phyloP scores from a whole-genome alignment of 2,888 invertebrate species.

The Clepsis dumicolana region DNA sequence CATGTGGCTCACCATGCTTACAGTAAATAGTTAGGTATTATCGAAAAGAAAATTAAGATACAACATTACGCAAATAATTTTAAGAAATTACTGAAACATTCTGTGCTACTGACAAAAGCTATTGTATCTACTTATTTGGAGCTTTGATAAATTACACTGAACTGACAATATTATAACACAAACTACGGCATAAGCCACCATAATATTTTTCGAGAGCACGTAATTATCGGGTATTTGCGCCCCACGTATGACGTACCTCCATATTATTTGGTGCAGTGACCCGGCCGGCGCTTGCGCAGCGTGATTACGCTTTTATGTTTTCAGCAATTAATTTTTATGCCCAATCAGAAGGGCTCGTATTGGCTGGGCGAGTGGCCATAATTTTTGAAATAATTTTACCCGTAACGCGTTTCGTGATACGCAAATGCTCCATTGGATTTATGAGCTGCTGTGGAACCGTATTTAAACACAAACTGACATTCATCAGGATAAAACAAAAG shows the following conservation, averaged over 20 bases:
- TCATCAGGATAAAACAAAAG: too few relatives aligned
- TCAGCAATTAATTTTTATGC: slow-evolving; percentile 66
- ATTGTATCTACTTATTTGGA: too few relatives aligned
- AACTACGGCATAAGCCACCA: background rate
- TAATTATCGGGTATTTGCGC: background rate
- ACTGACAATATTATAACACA: too few relatives aligned
- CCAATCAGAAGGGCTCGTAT: slow-evolving; percentile 28
- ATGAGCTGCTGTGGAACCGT: background rate
- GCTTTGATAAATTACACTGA: too few relatives aligned
- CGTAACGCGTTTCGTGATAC: background rate
- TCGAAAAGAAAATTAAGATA: too few relatives aligned
- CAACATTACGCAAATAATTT: too few relatives aligned
- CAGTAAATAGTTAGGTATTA: too few relatives aligned
- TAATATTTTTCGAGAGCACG: background rate
- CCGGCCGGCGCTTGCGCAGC: slow-evolving; percentile 59
- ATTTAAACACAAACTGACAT: too few relatives aligned
- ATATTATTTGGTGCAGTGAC: slow-evolving; percentile 43
- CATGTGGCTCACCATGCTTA: too few relatives aligned
- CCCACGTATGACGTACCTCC: too few relatives aligned
- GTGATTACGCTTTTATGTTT: slow-evolving; percentile 67
- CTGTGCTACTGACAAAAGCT: too few relatives aligned
- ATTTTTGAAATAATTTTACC: background rate
- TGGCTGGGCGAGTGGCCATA: background rate
- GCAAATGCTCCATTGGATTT: background rate
- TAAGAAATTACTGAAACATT: too few relatives aligned